Evolutionary conservation across 1,140 invertebrate genomes (phyloP).

Genomic region (Zaprionus camerounensis): DNA sequence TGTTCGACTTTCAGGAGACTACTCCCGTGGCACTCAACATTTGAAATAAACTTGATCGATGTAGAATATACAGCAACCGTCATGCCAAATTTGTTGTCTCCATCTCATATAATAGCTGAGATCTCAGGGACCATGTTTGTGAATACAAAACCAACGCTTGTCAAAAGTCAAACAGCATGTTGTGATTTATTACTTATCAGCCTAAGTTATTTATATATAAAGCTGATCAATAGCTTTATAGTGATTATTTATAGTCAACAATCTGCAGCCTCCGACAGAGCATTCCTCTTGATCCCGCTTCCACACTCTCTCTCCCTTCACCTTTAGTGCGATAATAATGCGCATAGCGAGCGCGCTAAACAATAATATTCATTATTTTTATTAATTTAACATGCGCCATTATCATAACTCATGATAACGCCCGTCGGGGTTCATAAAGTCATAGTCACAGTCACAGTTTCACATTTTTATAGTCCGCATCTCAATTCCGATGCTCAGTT

Average conservation of each 20-base stretch:
- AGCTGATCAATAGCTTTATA: not conserved
- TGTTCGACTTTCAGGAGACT: no score
- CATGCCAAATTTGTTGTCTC: no score
- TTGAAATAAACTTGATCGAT: no score
- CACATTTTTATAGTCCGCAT: constrained; percentile 20
- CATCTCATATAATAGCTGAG: no score
- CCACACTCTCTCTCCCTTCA: constrained; percentile 3
- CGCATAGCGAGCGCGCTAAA: constrained; percentile 42
- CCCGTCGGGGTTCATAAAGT: constrained; percentile 30
- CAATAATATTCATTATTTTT: constrained; percentile 77
- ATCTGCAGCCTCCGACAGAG: not conserved
- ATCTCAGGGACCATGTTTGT: not conserved
- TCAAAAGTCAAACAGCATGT: not conserved
- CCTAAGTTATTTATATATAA: constrained; percentile 1
- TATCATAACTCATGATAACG: constrained; percentile 64
- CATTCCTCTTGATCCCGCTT: constrained; percentile 17
- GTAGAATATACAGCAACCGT: no score
- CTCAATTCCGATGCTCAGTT: not conserved
- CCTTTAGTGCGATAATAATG: constrained; percentile 25
- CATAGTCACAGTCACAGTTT: constrained; percentile 39
- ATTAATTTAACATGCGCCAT: constrained; percentile 75
- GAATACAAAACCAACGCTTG: not conserved
- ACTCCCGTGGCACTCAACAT: no score
- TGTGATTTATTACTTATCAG: constrained; percentile 5
- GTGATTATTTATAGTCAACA: not conserved